Evolutionary conservation across 1,140 invertebrate species (phyloP).

Genomic region (Calliopsis andreniformis): DNA sequence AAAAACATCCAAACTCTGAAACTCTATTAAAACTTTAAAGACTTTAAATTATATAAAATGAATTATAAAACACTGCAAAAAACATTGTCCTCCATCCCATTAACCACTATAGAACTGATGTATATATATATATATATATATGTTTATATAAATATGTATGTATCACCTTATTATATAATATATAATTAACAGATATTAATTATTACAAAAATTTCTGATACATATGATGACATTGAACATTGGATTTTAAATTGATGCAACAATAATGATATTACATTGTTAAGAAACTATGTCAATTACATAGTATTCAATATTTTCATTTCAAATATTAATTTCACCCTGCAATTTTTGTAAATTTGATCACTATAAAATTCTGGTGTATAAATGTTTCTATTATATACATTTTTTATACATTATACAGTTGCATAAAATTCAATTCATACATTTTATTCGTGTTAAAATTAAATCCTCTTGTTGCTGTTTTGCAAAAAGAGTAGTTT

Average conservation of each 20-base stretch:
- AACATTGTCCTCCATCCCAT: not conserved
- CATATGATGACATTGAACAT: constrained; percentile 34
- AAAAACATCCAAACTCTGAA: not conserved
- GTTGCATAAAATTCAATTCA: not conserved
- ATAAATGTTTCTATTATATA: constrained; percentile 29
- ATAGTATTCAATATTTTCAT: constrained; percentile 32
- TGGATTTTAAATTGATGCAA: constrained; percentile 33
- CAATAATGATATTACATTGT: constrained; percentile 20
- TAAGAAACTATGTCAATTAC: constrained; percentile 29
- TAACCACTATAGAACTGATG: constrained; percentile 15
- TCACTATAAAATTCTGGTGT: constrained; percentile 4
- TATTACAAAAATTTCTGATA: constrained; percentile 34
- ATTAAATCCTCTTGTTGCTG: not conserved
- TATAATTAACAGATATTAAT: constrained; percentile 4
- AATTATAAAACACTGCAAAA: not conserved
- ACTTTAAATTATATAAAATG: constrained; percentile 10
- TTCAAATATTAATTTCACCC: constrained; percentile 7
- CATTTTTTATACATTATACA: not conserved
- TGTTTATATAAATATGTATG: constrained; percentile 10
- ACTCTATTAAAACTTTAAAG: not conserved
- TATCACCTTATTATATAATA: constrained; percentile 25
- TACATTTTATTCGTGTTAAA: not conserved
- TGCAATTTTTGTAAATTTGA: not conserved
- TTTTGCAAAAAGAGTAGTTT: not conserved
- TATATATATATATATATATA: constrained; percentile 12